Evolutionary conservation across 2,888 invertebrate species (phyloP).

Genomic region (Eueremaeus valkanovi): DNA sequence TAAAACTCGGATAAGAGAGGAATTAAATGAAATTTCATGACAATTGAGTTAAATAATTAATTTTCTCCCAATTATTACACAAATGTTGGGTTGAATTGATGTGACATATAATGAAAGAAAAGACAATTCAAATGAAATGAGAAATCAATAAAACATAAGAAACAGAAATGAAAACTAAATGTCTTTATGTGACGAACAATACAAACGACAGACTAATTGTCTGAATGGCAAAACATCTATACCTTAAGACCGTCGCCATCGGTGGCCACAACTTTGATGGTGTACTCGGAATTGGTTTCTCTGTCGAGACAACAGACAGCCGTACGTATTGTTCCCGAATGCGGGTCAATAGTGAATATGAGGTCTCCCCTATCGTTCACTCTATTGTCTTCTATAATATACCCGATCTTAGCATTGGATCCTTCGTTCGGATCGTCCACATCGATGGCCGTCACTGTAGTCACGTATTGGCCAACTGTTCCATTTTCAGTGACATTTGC

Average conservation of each 20-base stretch:
- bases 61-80: too few species aligned
- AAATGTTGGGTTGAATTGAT: too few species aligned
- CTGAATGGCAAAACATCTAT: too few species aligned
- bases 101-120: too few species aligned
- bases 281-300: constrained; percentile 93
- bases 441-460: constrained; percentile 97
- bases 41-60: too few species aligned
- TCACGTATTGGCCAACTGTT: constrained; percentile 89
- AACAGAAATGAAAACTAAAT: too few species aligned
- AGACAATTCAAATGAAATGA: too few species aligned
- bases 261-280: constrained; percentile 92
- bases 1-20: too few species aligned
- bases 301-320: constrained; percentile 92
- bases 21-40: too few species aligned
- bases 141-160: too few species aligned
- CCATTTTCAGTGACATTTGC: constrained; percentile 96
- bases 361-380: constrained; percentile 94
- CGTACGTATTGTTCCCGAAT: constrained; percentile 92
- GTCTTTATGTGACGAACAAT: too few species aligned
- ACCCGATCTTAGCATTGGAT: constrained; percentile 87
- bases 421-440: constrained; percentile 95
- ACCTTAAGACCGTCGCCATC: constrained; percentile 90
- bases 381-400: constrained; percentile 93
- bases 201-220: too few species aligned
- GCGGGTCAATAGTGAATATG: constrained; percentile 92